Conservation (phyloP, 2,888 invertebrate genomes). For the Drosophila crucigera region DNA sequence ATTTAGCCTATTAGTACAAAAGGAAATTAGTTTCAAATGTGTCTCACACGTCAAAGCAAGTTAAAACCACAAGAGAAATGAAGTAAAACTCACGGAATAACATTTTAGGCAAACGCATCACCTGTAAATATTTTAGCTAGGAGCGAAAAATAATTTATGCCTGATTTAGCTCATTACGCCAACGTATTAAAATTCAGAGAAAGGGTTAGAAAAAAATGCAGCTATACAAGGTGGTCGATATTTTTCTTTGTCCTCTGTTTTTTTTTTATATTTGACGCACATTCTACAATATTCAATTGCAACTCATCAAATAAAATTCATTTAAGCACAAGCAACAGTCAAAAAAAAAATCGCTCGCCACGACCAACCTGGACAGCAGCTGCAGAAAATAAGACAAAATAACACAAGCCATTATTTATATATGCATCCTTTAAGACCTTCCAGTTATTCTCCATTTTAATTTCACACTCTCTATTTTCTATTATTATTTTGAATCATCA, state of each 20-base stretch:
- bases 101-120: not conserved
- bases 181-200: no score
- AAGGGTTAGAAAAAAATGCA: no score
- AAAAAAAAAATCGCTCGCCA: no score
- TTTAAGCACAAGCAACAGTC: no score
- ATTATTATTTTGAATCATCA: slow-evolving; percentile 18
- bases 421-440: not conserved
- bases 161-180: no score
- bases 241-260: no score
- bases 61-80: not conserved
- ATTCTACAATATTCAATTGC: no score
- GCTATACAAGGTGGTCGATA: no score
- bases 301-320: no score
- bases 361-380: not conserved
- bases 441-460: not conserved
- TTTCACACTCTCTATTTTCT: not conserved
- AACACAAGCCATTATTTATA: not conserved
- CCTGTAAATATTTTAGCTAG: not conserved
- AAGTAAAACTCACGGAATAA: not conserved
- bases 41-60: not conserved
- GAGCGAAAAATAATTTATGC: no score
- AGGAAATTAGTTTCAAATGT: not conserved
- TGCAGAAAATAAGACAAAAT: not conserved
- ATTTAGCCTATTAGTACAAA: not conserved
- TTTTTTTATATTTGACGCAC: no score